Base-by-base conservation (phyloP, 2,797 vertebrate species). In the Karalla daura region DNA sequence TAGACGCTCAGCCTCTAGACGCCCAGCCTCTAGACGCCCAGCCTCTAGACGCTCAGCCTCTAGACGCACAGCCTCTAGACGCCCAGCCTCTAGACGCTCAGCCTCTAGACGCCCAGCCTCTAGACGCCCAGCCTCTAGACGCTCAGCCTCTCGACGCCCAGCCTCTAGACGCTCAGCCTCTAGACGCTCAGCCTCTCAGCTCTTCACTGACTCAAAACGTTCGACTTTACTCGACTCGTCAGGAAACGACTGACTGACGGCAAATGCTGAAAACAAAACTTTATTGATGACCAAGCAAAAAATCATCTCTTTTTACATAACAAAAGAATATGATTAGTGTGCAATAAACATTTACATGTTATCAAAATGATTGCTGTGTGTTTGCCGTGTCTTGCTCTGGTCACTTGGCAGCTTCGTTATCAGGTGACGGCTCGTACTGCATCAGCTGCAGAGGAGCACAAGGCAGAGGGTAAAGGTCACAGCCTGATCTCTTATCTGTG, bases 401-500 rank as follows among this genome's bases (percentile, higher is more conserved):
- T 44, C 54, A 96, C 85, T 96, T 94, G 27, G 90, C 86, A 46
- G 84, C 89, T 83, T 93, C 94, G 65, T 95, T 95, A 1, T 96
- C 95, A 74, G 91, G 84, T 41, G 91, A 79, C 11, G 93, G 89
- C 90, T 99, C 96, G 68, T 95, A 95, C 80, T 96, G 96, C 94
- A 94, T 89, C 89, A 99, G 93, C 97, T 99, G 93, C 27, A 84
- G 54, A 25, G 0, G 0, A 74, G 0, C 36, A n/a, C 0, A 21
- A 35, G 10, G 2, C 1, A 18, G 17, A 63, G 18, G 43, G 78
- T 17, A 61, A 40, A 66, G 7, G 47, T 71, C 1, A 44, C 0
- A 2, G 1, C 5, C 15, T 70, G 36, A 23, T 5, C 0, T 23
- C 45, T 36, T 5, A n/a, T n/a, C n/a, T n/a, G n/a, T n/a, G n/a